Base-by-base conservation (phyloP, 2,797 vertebrate species). In the Pogonophryne albipinna region DNA sequence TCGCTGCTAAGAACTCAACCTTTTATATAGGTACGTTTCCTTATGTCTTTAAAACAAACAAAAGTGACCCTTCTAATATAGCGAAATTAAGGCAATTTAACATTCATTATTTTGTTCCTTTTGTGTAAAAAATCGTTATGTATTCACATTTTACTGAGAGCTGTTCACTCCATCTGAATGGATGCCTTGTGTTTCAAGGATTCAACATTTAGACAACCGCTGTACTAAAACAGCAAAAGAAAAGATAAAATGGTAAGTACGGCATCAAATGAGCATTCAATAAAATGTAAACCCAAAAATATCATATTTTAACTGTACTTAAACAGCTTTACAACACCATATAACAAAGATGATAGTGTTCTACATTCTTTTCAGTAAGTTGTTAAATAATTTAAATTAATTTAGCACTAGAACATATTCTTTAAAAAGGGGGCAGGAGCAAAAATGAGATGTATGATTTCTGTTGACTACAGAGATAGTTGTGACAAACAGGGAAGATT, bases 401-500 rank as follows among this genome's bases (percentile, higher is more conserved):
- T 67, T 55, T 10, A 56, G 13, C 17, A 42, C 10, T 14, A 15
- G 2, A 46, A 70, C 42, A 59, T 31, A 31, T 52, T 10, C 51
- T 79, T 81, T 31, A 56, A 59, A 74, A 75, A 56, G 60, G 8
- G 19, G 41, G 17, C 50, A 66, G 55, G 14, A 71, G 20, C 15
- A 80, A 69, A 53, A 14, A 71, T 63, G 49, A 82, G 61, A 83
- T 68, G 19, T 68, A 71, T 73, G 70, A 81, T 73, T 87, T 89
- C 44, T 76, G 47, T 85, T 74, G 77, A 79, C 82, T 75, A 68
- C 76, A 71, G 64, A 88, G 57, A 80, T 70, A 41, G 69, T 74
- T 5, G 9, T 76, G 85, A 86, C 88, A 85, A 87, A 79, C 78
- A 67, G 61, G 61, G 62, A 76, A 88, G 83, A 92, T 85, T 85